phyloP scores from a whole-genome alignment of 2,797 vertebrate species.

The Sparidentex hasta region DNA sequence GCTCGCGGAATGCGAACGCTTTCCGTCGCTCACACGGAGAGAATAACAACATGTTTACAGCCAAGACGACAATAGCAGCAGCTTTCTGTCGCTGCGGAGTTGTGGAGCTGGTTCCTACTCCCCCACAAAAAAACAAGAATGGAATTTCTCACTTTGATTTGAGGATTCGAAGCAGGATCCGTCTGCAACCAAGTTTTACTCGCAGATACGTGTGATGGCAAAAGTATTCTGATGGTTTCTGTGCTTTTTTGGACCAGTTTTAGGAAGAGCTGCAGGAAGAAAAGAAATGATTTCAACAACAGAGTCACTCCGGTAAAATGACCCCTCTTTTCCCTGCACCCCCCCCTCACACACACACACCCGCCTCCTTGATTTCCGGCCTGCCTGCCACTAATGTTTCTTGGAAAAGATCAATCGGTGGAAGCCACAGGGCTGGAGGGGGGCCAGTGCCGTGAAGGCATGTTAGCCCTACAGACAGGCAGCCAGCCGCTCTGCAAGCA shows the following conservation, averaged over 20 bases:
- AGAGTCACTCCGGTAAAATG: slow-evolving; percentile 29
- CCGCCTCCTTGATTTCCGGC: slow-evolving; percentile 47
- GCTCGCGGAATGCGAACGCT: slow-evolving; percentile 26
- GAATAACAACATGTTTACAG: slow-evolving; percentile 42
- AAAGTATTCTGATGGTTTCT: background rate
- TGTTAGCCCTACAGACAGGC: slow-evolving; percentile 28
- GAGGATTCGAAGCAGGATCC: background rate
- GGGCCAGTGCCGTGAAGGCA: slow-evolving; percentile 48
- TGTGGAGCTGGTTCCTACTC: background rate
- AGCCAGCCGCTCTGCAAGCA: slow-evolving; percentile 37
- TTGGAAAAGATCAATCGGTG: slow-evolving; percentile 71
- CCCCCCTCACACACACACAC: background rate
- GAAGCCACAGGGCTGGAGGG: slow-evolving; percentile 51
- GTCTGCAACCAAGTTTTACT: background rate
- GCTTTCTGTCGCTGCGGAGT: background rate
- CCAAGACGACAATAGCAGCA: slow-evolving; percentile 9
- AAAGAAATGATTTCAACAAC: slow-evolving; percentile 6
- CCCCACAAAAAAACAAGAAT: background rate
- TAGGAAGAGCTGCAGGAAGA: background rate
- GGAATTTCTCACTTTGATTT: background rate
- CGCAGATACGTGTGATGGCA: background rate
- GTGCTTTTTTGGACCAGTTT: background rate
- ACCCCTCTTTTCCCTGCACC: background rate
- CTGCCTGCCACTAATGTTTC: slow-evolving; percentile 55
- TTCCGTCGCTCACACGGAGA: background rate